A percentile compares a stretch with the other conserved stretches of the same genome.
These are phyloP conservation scores for Parnassius mnemosyne DNA, from an alignment of 2,888 invertebrate species.

Conservation along the genomic window DNA sequence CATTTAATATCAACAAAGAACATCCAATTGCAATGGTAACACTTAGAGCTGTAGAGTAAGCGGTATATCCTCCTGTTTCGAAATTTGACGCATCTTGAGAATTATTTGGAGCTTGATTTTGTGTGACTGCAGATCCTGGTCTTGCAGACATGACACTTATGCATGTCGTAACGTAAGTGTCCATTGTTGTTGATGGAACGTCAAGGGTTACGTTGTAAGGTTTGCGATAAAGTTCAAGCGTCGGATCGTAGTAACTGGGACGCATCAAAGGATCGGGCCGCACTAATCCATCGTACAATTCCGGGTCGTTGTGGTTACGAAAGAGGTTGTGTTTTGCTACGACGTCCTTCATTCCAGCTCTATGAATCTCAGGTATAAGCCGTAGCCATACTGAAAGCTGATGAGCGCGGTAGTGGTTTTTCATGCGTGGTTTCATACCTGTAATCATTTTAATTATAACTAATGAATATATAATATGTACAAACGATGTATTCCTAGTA, in stretches of 20 bases:
- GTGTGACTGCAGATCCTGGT: constrained; percentile 78
- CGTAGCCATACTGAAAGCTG: constrained; percentile 97
- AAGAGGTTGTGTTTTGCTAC: constrained; percentile 94
- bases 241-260: constrained; percentile 83
- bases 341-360: constrained; percentile 94
- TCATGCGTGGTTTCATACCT: constrained; percentile 96
- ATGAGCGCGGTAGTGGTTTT: constrained; percentile 97
- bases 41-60: constrained; percentile 87
- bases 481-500: too few species aligned
- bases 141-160: constrained; percentile 87
- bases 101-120: constrained; percentile 75
- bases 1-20: constrained; percentile 88
- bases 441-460: constrained; percentile 36
- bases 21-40: constrained; percentile 91
- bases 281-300: constrained; percentile 93
- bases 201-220: constrained; percentile 80
- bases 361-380: constrained; percentile 94
- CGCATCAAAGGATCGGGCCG: constrained; percentile 89
- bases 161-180: constrained; percentile 85
- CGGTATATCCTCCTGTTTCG: constrained; percentile 88
- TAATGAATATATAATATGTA: too few species aligned
- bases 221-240: constrained; percentile 82
- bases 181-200: constrained; percentile 77
- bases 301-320: constrained; percentile 92
- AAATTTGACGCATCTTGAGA: constrained; percentile 89